Percentiles rank a stretch among this genome's conserved stretches.
Evolutionary conservation across 2,113 vertebrate genomes (phyloP).

Genomic region (Polypterus senegalus): DNA sequence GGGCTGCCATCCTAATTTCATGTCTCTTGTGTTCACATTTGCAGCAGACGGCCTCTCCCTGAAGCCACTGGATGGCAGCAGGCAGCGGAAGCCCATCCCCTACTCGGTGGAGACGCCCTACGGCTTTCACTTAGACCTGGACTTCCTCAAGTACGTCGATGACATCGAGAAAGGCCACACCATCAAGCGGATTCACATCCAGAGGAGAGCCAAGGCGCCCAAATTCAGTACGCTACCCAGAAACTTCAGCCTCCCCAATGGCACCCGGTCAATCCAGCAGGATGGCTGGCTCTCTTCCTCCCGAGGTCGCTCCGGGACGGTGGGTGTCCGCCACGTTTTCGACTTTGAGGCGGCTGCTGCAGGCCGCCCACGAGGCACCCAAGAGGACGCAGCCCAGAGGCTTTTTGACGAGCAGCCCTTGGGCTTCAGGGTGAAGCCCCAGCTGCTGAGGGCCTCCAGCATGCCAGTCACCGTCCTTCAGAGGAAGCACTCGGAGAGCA

Average conservation of each 20-base stretch:
- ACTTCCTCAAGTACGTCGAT: constrained; percentile 95
- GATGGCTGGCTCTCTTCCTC: constrained; percentile 60
- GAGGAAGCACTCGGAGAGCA: constrained; percentile 40
- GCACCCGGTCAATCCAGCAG: constrained; percentile 41
- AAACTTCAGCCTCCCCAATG: constrained; percentile 83
- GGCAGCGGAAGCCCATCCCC: constrained; percentile 68
- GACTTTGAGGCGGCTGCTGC: constrained; percentile 31
- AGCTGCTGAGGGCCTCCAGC: constrained; percentile 78
- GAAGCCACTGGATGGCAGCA: constrained; percentile 49
- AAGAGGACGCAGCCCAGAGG: constrained; percentile 31
- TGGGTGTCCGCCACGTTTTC: constrained; percentile 56
- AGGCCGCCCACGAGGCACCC: constrained; percentile 40
- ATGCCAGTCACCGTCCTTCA: constrained; percentile 72
- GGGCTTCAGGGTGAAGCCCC: constrained; percentile 54
- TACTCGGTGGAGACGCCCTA: constrained; percentile 96
- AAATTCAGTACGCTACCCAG: constrained; percentile 91
- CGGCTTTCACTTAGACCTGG: constrained; percentile 89
- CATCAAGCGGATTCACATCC: constrained; percentile 83
- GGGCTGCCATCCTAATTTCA: no score
- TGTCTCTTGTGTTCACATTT: constrained; percentile 20
- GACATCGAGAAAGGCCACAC: constrained; percentile 98
- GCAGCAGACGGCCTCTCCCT: constrained; percentile 58
- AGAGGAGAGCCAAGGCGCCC: constrained; percentile 70
- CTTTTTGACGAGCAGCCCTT: constrained; percentile 31
- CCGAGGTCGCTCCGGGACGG: constrained; percentile 52